Evolutionary conservation across 1,140 invertebrate genomes (phyloP).

Genomic region (Drepana arcuata): DNA sequence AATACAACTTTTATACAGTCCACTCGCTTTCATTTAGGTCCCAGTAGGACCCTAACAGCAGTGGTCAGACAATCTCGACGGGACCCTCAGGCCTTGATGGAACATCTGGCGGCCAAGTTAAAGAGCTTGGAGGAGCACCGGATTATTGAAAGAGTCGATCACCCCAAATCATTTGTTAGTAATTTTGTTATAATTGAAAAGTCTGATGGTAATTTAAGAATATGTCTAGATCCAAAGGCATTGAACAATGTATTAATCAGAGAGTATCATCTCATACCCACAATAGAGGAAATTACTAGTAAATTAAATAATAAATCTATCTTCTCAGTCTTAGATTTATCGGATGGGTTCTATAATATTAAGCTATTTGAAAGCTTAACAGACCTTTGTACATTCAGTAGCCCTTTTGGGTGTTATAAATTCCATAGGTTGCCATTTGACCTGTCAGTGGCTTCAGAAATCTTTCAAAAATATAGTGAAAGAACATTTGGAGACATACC

Average conservation of each 20-base stretch:
- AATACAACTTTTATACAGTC: no score
- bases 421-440: conserved; percentile 21
- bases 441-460: conserved; percentile 22
- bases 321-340: conserved; percentile 23
- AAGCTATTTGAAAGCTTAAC: conserved; percentile 12
- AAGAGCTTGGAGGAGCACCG: conserved; percentile 13
- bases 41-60: no score
- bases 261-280: conserved; percentile 21
- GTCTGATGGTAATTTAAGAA: conserved; percentile 14
- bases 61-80: conserved; percentile 15
- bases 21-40: no score
- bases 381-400: conserved; percentile 12
- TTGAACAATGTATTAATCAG: conserved; percentile 20
- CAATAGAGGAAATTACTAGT: conserved; percentile 11
- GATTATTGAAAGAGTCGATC: conserved; percentile 20
- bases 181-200: conserved; percentile 25
- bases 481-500: conserved; percentile 27
- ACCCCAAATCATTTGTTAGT: conserved; percentile 21
- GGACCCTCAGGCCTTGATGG: conserved; percentile 13
- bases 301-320: conserved; percentile 13
- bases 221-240: conserved; percentile 26
- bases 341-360: conserved; percentile 25
- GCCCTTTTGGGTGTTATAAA: conserved; percentile 10
- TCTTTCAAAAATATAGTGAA: conserved; percentile 22
- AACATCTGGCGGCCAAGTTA: conserved; percentile 15